Evolutionary conservation across 1,140 invertebrate genomes (phyloP).

Genomic region (Zelostemma sp.): DNA sequence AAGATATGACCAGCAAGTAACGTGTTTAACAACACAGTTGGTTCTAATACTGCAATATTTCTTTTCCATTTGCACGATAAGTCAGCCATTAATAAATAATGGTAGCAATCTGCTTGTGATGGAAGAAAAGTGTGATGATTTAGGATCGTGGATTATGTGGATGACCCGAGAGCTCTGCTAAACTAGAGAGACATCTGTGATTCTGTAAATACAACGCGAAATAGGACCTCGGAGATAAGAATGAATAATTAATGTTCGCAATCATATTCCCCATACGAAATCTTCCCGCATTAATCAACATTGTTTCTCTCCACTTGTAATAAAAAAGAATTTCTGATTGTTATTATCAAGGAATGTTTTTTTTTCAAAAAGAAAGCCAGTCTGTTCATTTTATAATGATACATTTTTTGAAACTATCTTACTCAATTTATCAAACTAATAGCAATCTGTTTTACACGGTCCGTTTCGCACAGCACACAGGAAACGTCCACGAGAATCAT

Average conservation of each 20-base stretch:
- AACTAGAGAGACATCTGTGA: background rate
- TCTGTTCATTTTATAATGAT: too few relatives aligned
- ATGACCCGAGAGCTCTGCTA: background rate
- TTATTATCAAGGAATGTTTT: too few relatives aligned
- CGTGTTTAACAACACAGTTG: background rate
- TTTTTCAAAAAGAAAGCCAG: too few relatives aligned
- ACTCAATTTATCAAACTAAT: too few relatives aligned
- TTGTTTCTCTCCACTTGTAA: too few relatives aligned
- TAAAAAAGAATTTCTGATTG: too few relatives aligned
- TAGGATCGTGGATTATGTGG: background rate
- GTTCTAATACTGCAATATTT: background rate
- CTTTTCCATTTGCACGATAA: background rate
- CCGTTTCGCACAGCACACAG: background rate
- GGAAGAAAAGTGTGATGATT: conserved; percentile 1
- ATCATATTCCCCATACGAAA: too few relatives aligned
- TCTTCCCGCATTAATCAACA: too few relatives aligned
- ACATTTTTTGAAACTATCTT: too few relatives aligned
- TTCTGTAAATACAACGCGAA: background rate
- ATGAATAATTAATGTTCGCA: too few relatives aligned
- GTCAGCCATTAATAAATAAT: conserved; percentile 7
- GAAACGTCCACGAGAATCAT: background rate
- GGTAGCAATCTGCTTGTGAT: conserved; percentile 2
- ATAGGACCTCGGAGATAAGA: background rate
- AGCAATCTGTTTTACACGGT: background rate
- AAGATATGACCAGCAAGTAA: background rate